Evolutionary conservation across 2,888 invertebrate species (phyloP).

Genomic region (Tinea pellionella): DNA sequence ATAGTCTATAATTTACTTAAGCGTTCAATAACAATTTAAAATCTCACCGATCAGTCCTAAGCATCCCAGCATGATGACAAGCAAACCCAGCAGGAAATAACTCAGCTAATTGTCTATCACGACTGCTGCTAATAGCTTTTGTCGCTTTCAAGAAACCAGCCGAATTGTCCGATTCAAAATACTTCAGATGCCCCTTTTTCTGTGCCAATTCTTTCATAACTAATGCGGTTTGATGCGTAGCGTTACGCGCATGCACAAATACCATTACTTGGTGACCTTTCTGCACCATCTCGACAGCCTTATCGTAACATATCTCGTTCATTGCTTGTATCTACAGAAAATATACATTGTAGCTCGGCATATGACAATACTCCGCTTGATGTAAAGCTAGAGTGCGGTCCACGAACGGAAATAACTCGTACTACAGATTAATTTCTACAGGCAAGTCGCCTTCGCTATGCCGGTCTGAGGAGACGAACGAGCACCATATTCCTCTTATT

Average conservation of each 20-base stretch:
- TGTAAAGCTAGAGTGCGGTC: no score
- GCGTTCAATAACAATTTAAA: no score
- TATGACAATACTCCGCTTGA: no score
- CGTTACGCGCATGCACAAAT: conserved; percentile 97
- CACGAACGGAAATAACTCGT: no score
- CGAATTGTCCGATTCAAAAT: conserved; percentile 76
- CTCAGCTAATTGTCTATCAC: conserved; percentile 85
- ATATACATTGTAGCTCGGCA: no score
- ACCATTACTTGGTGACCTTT: conserved; percentile 98
- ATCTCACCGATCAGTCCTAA: conserved; percentile 82
- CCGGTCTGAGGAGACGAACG: no score
- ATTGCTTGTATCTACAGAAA: conserved; percentile 75
- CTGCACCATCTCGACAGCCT: conserved; percentile 86
- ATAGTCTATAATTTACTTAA: no score
- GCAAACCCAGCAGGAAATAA: conserved; percentile 89
- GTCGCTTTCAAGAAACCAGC: conserved; percentile 75
- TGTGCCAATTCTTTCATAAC: conserved; percentile 85
- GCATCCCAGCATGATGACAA: conserved; percentile 97
- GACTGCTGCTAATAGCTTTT: conserved; percentile 76
- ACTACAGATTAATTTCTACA: no score
- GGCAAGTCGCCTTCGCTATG: no score
- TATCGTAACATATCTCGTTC: conserved; percentile 94
- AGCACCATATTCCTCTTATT: no score
- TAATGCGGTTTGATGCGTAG: conserved; percentile 90
- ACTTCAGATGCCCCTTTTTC: conserved; percentile 76